Conservation (phyloP, 2,888 invertebrate species). For the Sinopyrophorus schimmeli region DNA sequence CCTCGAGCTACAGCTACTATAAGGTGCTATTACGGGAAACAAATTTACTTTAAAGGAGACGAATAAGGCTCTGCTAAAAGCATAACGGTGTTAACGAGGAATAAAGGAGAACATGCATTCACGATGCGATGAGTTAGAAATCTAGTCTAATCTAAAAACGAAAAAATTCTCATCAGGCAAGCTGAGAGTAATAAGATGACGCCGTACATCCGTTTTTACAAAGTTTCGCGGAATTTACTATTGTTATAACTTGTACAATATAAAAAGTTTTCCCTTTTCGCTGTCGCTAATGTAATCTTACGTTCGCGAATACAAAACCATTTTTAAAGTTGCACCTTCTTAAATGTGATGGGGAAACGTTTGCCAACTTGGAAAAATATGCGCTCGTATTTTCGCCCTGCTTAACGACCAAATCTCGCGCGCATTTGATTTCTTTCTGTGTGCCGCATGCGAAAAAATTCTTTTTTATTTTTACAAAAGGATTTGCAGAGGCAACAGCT, state of each 20-base stretch:
- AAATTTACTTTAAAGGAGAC: no score
- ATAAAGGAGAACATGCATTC: not conserved
- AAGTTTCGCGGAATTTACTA: conserved; percentile 20
- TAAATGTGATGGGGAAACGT: conserved; percentile 11
- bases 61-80: no score
- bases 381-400: no score
- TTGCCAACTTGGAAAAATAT: conserved; percentile 10
- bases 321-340: conserved; percentile 14
- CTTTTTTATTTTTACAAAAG: no score
- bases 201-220: conserved; percentile 19
- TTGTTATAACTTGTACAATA: conserved; percentile 26
- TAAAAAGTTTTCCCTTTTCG: conserved; percentile 26
- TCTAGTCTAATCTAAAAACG: conserved; percentile 15
- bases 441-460: no score
- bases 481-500: no score
- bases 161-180: conserved; percentile 18
- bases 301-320: conserved; percentile 22
- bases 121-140: conserved; percentile 6
- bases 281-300: conserved; percentile 24
- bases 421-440: no score
- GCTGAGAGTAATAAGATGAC: conserved; percentile 18
- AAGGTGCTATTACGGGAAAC: no score
- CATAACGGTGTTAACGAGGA: conserved; percentile 4
- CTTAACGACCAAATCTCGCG: no score
- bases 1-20: no score